These are phyloP conservation scores for Dicranocentrus wangi DNA, from an alignment of 2,888 invertebrate genomes.

Conservation along the genomic window DNA sequence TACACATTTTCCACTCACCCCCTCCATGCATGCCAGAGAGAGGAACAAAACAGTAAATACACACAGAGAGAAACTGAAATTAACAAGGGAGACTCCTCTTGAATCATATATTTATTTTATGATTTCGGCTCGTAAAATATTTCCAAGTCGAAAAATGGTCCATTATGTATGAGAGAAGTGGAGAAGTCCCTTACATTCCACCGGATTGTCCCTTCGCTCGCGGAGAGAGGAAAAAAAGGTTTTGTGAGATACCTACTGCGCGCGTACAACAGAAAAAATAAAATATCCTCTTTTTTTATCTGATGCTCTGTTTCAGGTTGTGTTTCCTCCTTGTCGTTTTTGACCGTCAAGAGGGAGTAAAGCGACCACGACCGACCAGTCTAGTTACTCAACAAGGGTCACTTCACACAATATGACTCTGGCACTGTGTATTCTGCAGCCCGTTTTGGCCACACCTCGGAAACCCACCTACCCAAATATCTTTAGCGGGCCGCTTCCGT, in stretches of 20 bases:
- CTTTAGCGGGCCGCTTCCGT: slow-evolving; percentile 64
- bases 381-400: slow-evolving; percentile 39
- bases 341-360: too few species aligned
- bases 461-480: slow-evolving; percentile 55
- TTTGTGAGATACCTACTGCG: slow-evolving; percentile 53
- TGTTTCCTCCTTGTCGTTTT: too few species aligned
- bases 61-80: slow-evolving; percentile 66
- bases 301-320: too few species aligned
- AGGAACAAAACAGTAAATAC: slow-evolving; percentile 45
- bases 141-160: slow-evolving; percentile 69
- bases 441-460: slow-evolving; percentile 62
- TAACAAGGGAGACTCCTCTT: slow-evolving; percentile 65
- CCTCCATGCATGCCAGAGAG: slow-evolving; percentile 5
- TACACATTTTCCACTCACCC: slow-evolving; percentile 16
- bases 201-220: slow-evolving; percentile 47
- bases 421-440: slow-evolving; percentile 51
- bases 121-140: slow-evolving; percentile 67
- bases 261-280: slow-evolving; percentile 1
- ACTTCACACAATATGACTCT: slow-evolving; percentile 45
- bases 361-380: neutral
- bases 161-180: too few species aligned
- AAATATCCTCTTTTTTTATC: slow-evolving; percentile 45
- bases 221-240: slow-evolving; percentile 42
- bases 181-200: slow-evolving; percentile 51
- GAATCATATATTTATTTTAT: slow-evolving; percentile 72